Base-by-base conservation (phyloP, 2,888 invertebrate genomes). In the Selenia dentaria region DNA sequence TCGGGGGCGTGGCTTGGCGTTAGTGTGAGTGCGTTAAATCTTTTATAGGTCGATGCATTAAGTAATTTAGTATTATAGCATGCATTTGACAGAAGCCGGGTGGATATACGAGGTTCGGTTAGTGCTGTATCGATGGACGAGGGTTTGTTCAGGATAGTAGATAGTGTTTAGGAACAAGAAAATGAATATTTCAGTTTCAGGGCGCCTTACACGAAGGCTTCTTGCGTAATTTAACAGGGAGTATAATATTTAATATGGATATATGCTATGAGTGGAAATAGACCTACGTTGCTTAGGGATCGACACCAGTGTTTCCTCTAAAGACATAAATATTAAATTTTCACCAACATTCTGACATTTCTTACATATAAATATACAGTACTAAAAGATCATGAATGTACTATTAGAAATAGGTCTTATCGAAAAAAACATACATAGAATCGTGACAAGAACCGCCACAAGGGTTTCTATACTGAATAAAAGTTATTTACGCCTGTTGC, bases 41-140 rank as follows among this genome's bases (percentile, higher is more conserved):
- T 88, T 88, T 87, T 84, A 88, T 87, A 88, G 88, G 83, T 87
- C 83, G 84, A 68, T 88, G 88, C 88, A 85, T 88, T 88, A 83
- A 86, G 85, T 88, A 84, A 88, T 89, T 88, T 88, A 89, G 74
- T 86, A 80, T 83, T 79, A 83, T 83, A 74, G 74, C 73, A 74
- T 88, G 87, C 85, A 81, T 81, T 86, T 84, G 87, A 85, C 79
- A 74, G 67, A 60, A 67, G 67, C 64, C 56, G 55, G 47, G 42
- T 58, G 54, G 59, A 41, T 41, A 41, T 33, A 37, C 28, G 26
- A 37, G 45, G 40, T 46, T 43, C 16, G 29, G 44, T 22, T 36
- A 16, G 39, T 41, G 46, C 39, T 38, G 36, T 18, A 29, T 29
- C 48, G 35, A 35, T 26, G 31, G 31, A 34, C 22, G 26, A 37